Percentiles rank a stretch among this genome's conserved stretches.
These are phyloP conservation scores for Recurvirostra avosetta DNA, from an alignment of 2,113 vertebrate species.

Conservation along the genomic window DNA sequence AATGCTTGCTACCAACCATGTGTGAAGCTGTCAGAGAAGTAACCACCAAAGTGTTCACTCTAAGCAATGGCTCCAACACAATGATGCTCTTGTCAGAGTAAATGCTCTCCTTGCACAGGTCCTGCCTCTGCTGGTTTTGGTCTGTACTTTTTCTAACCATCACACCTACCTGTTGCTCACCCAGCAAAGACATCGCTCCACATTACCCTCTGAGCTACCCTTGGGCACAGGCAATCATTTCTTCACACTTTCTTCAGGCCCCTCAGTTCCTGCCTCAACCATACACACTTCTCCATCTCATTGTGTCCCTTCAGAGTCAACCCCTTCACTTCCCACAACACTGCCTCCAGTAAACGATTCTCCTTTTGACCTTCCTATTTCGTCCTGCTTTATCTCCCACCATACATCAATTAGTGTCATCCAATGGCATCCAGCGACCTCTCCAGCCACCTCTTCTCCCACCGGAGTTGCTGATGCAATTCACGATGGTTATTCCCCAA, in stretches of 20 bases:
- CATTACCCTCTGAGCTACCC: not conserved
- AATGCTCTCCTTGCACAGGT: not conserved
- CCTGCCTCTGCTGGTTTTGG: not conserved
- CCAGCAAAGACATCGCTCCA: not conserved
- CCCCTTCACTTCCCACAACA: not conserved
- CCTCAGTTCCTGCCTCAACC: not conserved
- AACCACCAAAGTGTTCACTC: not conserved
- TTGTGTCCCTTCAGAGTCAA: not conserved
- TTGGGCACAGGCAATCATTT: not conserved
- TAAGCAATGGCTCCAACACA: not conserved
- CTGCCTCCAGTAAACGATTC: not conserved
- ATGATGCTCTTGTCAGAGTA: not conserved
- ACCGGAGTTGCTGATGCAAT: not conserved
- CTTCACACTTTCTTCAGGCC: not conserved
- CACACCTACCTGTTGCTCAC: not conserved
- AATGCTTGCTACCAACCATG: not conserved
- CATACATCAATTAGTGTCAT: not conserved
- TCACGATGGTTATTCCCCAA: not conserved
- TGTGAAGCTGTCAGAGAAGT: not conserved
- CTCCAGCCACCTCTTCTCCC: not conserved
- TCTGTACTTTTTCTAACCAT: not conserved
- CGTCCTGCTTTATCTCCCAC: not conserved
- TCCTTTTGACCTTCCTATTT: not conserved
- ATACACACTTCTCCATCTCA: not conserved
- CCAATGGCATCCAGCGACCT: not conserved